phyloP scores from a whole-genome alignment of 1,140 invertebrate genomes.

The Amphibalanus amphitrite region DNA sequence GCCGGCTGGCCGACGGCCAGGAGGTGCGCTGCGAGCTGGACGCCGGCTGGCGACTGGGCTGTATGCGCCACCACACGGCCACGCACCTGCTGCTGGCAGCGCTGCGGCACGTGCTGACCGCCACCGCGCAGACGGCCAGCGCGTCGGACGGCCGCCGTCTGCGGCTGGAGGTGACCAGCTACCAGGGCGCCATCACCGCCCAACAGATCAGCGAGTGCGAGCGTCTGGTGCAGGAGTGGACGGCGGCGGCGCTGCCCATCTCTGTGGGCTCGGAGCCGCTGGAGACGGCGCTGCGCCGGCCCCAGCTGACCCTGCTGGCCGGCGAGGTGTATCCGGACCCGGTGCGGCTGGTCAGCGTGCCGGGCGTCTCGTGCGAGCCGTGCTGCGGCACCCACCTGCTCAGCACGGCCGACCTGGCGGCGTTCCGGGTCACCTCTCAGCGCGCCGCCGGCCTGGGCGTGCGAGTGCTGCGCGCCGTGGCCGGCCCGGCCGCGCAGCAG shows the following conservation, averaged over 20 bases:
- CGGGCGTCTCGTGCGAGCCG: slow-evolving; percentile 44
- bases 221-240: neutral
- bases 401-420: slow-evolving; percentile 30
- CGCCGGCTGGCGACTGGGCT: slow-evolving; percentile 35
- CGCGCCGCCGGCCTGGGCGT: neutral
- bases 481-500: too few relatives aligned
- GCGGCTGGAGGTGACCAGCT: slow-evolving; percentile 46
- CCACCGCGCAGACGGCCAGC: slow-evolving; percentile 44
- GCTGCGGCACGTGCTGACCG: slow-evolving; percentile 40
- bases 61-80: slow-evolving; percentile 65
- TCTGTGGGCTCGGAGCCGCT: slow-evolving; percentile 14
- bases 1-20: slow-evolving; percentile 31
- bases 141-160: slow-evolving; percentile 40
- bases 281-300: slow-evolving; percentile 37
- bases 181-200: slow-evolving; percentile 28
- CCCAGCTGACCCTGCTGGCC: slow-evolving; percentile 45
- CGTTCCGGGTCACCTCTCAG: neutral
- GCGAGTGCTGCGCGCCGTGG: neutral
- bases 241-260: neutral
- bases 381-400: slow-evolving; percentile 69
- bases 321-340: slow-evolving; percentile 57
- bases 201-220: neutral
- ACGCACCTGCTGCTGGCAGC: slow-evolving; percentile 62
- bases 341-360: slow-evolving; percentile 42
- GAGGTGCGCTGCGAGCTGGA: slow-evolving; percentile 39